Evolutionary conservation across 1,140 invertebrate genomes (phyloP), one percentile per base, ranked within the genome.

Genomic region (Harlomillsia oculata): DNA sequence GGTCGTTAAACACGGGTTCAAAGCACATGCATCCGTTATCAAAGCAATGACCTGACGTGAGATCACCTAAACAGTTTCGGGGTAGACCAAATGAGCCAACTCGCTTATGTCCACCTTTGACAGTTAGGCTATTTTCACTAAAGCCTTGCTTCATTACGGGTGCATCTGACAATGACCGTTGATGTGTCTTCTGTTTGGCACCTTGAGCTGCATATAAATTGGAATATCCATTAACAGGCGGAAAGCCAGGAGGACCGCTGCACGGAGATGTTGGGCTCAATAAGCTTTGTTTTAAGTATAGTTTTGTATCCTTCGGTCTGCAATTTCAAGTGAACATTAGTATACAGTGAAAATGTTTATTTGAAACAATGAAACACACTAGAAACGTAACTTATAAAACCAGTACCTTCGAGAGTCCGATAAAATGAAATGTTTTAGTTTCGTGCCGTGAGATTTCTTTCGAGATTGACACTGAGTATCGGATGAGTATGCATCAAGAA

Each of bases 21-120:
- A 83, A 83, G 74, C 93, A 97, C 60, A 82, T 81, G 75, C 95
- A 98, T 53, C 93, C 91, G 72, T 89, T 96, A 72, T 97, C 91
- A 75, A 97, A 98, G 23, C 92, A 93, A 66, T 87, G 80, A 30
- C 93, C 95, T 37, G 91, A 91, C 51, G 83, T 83, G 51, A 97
- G 72, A 76, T 98, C 93, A 34, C 94, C 94, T 14, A 94, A 75
- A 68, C 82, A 84, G 53, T 69, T 71, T 52, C 68, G 69, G 16
- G 67, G 64, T 16, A 65, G 53, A 5, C 64, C 64, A 43, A 54
- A 62, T 11, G 64, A 65, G 14, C 60, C 64, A 5, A 65, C 60
- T 39, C 60, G 53, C 30, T 54, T 58, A 36, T 67, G 63, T 25
- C 56, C 52, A 36, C 11, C 49, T 2, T 41, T 39, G 28, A 28